Percentiles rank a stretch among this genome's conserved stretches.
phyloP scores from a whole-genome alignment of 2,113 vertebrate genomes.

The Heterochromis multidens region DNA sequence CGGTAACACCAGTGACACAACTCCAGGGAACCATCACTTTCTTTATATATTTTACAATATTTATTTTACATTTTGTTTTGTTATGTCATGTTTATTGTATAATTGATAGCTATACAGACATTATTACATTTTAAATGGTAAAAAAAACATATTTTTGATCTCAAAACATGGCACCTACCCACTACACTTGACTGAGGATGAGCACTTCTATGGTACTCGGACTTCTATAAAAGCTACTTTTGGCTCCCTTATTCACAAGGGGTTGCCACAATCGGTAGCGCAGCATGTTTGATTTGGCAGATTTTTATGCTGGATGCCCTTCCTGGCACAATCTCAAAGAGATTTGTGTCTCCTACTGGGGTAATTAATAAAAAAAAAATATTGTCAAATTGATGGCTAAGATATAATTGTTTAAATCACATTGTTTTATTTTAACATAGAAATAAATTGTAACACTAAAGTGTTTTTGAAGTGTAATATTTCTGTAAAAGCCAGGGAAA shows the following conservation, averaged over 20 bases:
- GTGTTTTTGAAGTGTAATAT: neutral
- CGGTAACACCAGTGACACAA: neutral
- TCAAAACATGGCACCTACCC: neutral
- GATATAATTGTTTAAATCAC: neutral
- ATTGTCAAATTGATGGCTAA: neutral
- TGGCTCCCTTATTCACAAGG: neutral
- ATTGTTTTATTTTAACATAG: neutral
- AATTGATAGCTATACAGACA: neutral
- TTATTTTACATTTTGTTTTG: neutral
- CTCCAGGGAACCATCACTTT: neutral
- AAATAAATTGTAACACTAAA: neutral
- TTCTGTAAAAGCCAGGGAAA: neutral
- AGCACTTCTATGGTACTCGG: neutral
- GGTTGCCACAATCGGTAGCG: neutral
- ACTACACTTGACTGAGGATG: neutral
- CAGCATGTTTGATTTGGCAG: neutral
- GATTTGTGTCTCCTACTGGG: too few species aligned
- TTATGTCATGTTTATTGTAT: neutral
- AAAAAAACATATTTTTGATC: neutral
- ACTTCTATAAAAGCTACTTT: neutral
- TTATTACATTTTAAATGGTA: neutral
- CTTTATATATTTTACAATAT: neutral
- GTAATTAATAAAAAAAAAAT: too few species aligned
- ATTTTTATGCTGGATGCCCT: neutral
- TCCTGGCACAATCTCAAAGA: neutral